Evolutionary conservation across 2,888 invertebrate species (phyloP).

Genomic region (Baccha elongata): DNA sequence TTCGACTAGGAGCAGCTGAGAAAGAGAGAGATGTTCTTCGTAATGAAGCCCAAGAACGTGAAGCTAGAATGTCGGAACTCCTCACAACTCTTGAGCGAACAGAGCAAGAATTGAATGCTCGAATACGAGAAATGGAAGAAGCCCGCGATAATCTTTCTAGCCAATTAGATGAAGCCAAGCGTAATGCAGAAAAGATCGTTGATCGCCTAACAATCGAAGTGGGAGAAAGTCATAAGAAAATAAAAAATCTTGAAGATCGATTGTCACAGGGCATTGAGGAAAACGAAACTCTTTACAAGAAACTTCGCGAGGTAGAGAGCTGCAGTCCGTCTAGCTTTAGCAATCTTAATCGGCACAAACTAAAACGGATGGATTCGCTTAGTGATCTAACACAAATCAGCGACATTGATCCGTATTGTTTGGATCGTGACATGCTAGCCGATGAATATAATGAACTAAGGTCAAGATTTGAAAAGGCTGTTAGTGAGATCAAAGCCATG

Average conservation of each 20-base stretch:
- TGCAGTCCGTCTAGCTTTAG: constrained; percentile 80
- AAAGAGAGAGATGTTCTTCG: constrained; percentile 89
- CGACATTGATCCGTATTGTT: constrained; percentile 88
- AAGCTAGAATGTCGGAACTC: constrained; percentile 90
- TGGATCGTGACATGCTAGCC: constrained; percentile 89
- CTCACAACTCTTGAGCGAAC: constrained; percentile 89
- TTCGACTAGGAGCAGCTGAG: constrained; percentile 87
- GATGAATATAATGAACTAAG: constrained; percentile 91
- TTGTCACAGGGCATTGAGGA: constrained; percentile 89
- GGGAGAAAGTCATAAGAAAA: constrained; percentile 85
- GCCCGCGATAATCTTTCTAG: constrained; percentile 86
- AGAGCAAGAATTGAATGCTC: constrained; percentile 88
- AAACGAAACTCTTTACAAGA: constrained; percentile 88
- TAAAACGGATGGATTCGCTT: constrained; percentile 88
- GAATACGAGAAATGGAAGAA: constrained; percentile 88
- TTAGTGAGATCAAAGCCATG: constrained; percentile 92
- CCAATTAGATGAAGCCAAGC: constrained; percentile 87
- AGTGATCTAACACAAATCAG: constrained; percentile 92
- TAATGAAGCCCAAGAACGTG: constrained; percentile 88
- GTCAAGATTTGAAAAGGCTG: constrained; percentile 90
- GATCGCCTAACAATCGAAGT: constrained; percentile 87
- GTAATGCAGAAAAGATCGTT: constrained; percentile 88
- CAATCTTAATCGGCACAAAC: constrained; percentile 80
- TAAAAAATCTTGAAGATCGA: constrained; percentile 82
- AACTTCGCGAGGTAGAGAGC: constrained; percentile 89